Base-by-base conservation (phyloP, 2,113 vertebrate species). In the Ellobius talpinus region DNA sequence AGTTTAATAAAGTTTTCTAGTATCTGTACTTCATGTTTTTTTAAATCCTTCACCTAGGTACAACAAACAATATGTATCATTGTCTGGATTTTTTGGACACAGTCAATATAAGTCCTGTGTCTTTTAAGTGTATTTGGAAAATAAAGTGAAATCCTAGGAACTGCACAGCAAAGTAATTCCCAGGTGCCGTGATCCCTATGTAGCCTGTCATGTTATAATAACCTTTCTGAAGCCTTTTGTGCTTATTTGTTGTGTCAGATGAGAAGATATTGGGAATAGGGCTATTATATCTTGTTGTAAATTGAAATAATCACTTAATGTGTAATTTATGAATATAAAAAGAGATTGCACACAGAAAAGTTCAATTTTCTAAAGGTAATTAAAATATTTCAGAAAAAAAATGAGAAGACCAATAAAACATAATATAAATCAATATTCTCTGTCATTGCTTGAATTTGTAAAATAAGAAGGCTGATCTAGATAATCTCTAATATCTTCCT, bases 401-500 rank as follows among this genome's bases (percentile, higher is more conserved):
- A 26, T 72, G 65, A 85, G 9, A 65, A 91, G 24, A 87, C 36
- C 70, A n/a, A 65, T 50, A 81, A 17, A 93, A 36, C 14, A 84
- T 74, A 26, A 63, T 86, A 23, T 45, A 50, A 86, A 81, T 23
- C 63, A 45, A 72, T 55, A 77, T 14, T 93, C 26, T 42, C 3
- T 84, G 65, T 84, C 21, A 14, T 77, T 66, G 4, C 26, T 74
- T 87, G 84, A 77, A 68, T 91, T 73, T 86, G 50, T 72, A 94
- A 91, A 96, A 94, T 72, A 50, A 89, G 72, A 87, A 89, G 26
- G 0, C 55, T 95, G 31, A 88, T 91, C 36, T 55, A 1, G 7
- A 89, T 93, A 84, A 63, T 74, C 47, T 84, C 26, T 87, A 73
- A 89, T 91, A 96, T 82, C 73, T 91, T 91, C 89, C 61, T 6